Percentiles rank a stretch among this genome's conserved stretches.
phyloP scores from a whole-genome alignment of 2,888 invertebrate genomes.

The Anoplius nigerrimus region DNA sequence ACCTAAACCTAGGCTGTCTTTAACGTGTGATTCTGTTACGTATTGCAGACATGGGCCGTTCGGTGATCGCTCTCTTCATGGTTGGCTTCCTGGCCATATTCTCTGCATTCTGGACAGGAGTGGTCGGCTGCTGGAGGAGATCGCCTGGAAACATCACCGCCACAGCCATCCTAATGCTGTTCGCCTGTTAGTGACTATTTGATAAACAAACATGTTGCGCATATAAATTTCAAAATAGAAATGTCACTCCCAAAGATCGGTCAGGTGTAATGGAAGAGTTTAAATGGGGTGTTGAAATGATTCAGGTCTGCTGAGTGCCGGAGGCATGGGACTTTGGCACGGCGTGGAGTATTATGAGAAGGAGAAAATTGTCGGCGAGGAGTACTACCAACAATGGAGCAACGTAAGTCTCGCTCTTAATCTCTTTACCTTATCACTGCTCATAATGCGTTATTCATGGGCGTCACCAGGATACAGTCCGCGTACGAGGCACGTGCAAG shows the following conservation, averaged over 20 bases:
- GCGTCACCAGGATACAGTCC: too few relatives aligned
- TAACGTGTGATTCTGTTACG: too few relatives aligned
- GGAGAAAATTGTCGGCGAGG: conserved; percentile 94
- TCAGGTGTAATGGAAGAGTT: background rate
- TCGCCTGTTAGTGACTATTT: conserved; percentile 83
- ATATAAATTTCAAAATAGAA: background rate
- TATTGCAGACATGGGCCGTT: conserved; percentile 87
- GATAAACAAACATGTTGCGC: background rate
- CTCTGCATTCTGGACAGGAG: conserved; percentile 96
- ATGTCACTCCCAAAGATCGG: background rate
- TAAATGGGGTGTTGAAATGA: background rate
- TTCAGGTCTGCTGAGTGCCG: conserved; percentile 90
- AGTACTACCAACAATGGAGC: conserved; percentile 95
- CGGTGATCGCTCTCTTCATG: conserved; percentile 94
- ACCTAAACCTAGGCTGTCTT: too few relatives aligned
- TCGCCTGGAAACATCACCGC: conserved; percentile 95
- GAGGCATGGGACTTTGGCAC: conserved; percentile 97
- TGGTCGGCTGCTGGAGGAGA: conserved; percentile 97
- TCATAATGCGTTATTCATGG: conserved; percentile 11
- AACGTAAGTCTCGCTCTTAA: conserved; percentile 83
- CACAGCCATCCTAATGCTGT: conserved; percentile 92
- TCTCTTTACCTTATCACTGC: conserved; percentile 1
- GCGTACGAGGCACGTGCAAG: too few relatives aligned
- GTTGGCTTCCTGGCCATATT: conserved; percentile 93
- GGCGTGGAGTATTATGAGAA: conserved; percentile 97